Evolutionary conservation across 2,113 vertebrate genomes (phyloP).

Genomic region (Cephalopholis sonnerati): DNA sequence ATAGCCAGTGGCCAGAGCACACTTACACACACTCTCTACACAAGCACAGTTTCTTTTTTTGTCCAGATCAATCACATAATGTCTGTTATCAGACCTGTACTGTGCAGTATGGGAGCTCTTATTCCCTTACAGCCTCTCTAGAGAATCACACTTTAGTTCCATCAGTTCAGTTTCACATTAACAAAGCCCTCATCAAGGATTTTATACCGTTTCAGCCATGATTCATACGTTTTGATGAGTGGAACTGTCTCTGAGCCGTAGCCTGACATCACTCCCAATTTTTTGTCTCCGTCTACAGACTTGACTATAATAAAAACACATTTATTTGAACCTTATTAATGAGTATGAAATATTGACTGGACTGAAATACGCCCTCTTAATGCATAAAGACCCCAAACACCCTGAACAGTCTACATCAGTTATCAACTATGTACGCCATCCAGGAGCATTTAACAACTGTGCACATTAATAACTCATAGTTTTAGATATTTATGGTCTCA

Average conservation of each 20-base stretch:
- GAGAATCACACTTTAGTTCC: conserved; percentile 26
- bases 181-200: conserved; percentile 9
- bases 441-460: neutral
- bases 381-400: neutral
- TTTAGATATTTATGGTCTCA: neutral
- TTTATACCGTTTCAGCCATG: conserved; percentile 11
- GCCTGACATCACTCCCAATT: conserved; percentile 14
- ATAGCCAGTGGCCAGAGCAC: conserved; percentile 26
- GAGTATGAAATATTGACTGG: conserved; percentile 26
- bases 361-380: neutral
- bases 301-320: neutral
- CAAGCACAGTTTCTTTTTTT: neutral
- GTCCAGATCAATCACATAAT: conserved; percentile 33
- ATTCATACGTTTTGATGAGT: conserved; percentile 26
- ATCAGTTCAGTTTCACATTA: conserved; percentile 29
- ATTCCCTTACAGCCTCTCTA: neutral
- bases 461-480: neutral
- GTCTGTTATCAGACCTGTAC: conserved; percentile 14
- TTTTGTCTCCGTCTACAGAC: neutral
- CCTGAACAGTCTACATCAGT: neutral
- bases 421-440: neutral
- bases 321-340: conserved; percentile 30
- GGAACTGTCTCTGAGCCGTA: conserved; percentile 1
- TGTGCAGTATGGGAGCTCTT: neutral
- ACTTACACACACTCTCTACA: neutral